Conservation (phyloP, 2,888 invertebrate species). For the Oscheius myriophilus region DNA sequence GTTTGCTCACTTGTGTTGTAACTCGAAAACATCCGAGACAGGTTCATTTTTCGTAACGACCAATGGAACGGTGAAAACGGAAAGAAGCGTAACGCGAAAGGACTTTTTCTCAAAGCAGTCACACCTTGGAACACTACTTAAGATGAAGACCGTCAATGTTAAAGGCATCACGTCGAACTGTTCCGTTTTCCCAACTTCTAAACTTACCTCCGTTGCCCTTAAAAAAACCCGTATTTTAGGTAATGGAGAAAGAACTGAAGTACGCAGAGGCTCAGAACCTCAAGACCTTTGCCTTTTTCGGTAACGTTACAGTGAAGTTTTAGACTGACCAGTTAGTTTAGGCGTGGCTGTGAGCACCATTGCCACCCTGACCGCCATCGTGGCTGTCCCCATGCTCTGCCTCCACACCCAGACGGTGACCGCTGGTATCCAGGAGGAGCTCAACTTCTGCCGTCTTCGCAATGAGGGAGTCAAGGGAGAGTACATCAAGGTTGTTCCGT, state of each 20-base stretch:
- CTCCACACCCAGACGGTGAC: constrained; percentile 65
- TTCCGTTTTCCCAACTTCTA: too few relatives aligned
- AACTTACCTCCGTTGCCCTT: too few relatives aligned
- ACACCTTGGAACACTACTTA: too few relatives aligned
- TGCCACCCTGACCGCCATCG: constrained; percentile 59
- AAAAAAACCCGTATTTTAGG: too few relatives aligned
- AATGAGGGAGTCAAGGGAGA: constrained; percentile 41
- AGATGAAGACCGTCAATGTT: too few relatives aligned
- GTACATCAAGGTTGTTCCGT: constrained; percentile 37
- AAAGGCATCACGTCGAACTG: too few relatives aligned
- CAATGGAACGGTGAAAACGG: too few relatives aligned
- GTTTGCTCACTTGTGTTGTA: too few relatives aligned
- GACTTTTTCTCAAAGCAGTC: too few relatives aligned
- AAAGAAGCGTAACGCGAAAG: too few relatives aligned
- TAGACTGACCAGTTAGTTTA: constrained; percentile 9
- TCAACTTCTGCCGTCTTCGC: constrained; percentile 51
- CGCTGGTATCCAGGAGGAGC: constrained; percentile 58
- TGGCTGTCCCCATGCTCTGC: constrained; percentile 67
- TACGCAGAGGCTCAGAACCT: constrained; percentile 30
- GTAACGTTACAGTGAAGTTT: background rate
- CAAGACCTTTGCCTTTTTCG: constrained; percentile 32
- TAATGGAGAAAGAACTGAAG: constrained; percentile 44
- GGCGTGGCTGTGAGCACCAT: constrained; percentile 62
- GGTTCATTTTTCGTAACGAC: too few relatives aligned
- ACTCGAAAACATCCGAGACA: too few relatives aligned